Evolutionary conservation across 2,888 invertebrate species (phyloP).

Genomic region (Ornithoptera alexandrae): DNA sequence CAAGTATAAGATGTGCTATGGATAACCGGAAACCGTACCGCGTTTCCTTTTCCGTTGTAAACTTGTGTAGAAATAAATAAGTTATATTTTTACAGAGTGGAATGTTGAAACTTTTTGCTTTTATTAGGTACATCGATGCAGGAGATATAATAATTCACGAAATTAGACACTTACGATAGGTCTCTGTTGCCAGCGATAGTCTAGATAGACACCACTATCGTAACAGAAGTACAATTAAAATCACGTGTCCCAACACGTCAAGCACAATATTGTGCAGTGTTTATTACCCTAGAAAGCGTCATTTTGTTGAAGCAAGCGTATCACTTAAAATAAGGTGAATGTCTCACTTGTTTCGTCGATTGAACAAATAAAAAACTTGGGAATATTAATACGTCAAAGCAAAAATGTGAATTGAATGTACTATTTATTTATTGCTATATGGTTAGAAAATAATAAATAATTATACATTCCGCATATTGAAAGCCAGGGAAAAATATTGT

Average conservation of each 20-base stretch:
- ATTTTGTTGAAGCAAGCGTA: no score
- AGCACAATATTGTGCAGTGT: no score
- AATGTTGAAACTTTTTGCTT: background rate
- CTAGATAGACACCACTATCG: no score
- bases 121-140: no score
- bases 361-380: background rate
- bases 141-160: no score
- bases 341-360: no score
- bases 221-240: no score
- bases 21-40: constrained; percentile 20
- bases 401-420: background rate
- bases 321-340: no score
- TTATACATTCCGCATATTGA: constrained; percentile 6
- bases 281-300: no score
- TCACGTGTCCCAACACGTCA: no score
- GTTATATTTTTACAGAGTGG: background rate
- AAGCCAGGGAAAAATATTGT: constrained; percentile 10
- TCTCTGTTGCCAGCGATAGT: no score
- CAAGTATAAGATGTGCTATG: constrained; percentile 10
- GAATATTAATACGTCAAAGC: background rate
- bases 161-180: no score
- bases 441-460: background rate
- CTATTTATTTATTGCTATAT: background rate
- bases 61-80: constrained; percentile 9
- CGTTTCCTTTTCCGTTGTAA: constrained; percentile 20